These are phyloP conservation scores for Aphelenchoides fujianensis DNA, from an alignment of 1,140 invertebrate species.

Conservation along the genomic window DNA sequence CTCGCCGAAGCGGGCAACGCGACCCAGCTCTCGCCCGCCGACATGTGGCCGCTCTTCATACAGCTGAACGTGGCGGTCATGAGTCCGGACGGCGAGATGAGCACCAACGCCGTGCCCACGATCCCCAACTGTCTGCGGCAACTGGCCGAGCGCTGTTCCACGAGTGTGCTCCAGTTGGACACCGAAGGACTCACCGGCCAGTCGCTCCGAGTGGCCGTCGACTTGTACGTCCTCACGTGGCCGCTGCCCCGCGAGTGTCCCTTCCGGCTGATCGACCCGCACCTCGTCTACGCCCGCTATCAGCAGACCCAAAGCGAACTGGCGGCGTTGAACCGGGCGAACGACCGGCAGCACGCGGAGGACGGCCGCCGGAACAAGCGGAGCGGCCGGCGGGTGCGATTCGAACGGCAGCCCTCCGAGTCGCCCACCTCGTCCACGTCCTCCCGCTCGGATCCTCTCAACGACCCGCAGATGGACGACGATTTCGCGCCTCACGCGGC, in stretches of 20 bases:
- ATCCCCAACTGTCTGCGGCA: conserved; percentile 47
- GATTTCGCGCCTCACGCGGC: background rate
- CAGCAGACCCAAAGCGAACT: conserved; percentile 30
- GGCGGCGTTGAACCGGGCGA: conserved; percentile 6
- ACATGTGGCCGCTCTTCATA: conserved; percentile 46
- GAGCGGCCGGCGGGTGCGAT: background rate
- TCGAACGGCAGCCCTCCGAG: background rate
- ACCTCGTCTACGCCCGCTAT: conserved; percentile 28
- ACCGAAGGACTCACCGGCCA: background rate
- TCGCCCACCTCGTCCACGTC: background rate
- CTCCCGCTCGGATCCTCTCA: background rate
- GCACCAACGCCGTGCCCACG: conserved; percentile 34
- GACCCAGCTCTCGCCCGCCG: conserved; percentile 19
- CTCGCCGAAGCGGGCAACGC: conserved; percentile 11
- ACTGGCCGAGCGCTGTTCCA: conserved; percentile 25
- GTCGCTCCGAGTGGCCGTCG: conserved; percentile 30
- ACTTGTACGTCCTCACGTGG: conserved; percentile 51
- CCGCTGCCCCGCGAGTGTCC: conserved; percentile 38
- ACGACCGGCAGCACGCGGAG: background rate
- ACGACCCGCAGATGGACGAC: background rate
- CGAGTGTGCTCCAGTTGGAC: background rate
- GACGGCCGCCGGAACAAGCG: background rate
- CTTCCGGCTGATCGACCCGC: conserved; percentile 16
- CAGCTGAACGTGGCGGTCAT: conserved; percentile 34
- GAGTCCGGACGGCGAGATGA: conserved; percentile 28